Base-by-base conservation (phyloP, 2,888 invertebrate genomes). In the Timema cristinae region DNA sequence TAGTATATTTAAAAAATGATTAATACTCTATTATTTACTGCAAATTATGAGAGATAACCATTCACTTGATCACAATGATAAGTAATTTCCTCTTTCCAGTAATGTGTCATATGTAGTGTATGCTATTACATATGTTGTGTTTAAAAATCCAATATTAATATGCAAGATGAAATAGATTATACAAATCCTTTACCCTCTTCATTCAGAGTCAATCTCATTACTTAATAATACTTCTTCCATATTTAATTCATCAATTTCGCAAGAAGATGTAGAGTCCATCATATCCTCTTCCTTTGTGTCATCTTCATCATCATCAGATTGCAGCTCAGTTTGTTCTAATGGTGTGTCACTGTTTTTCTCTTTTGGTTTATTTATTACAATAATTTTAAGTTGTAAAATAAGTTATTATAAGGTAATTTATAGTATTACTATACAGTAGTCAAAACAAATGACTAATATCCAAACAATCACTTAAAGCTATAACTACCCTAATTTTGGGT, bases 171-270 rank as follows among this genome's bases (percentile, higher is more conserved):
- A 56, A 5, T 7, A 7, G 8, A 11, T 56, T 4, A 54, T 59
- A 59, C 59, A 59, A 8, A n/a, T 59, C 59, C 59, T 5, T 59
- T 59, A n/a, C 59, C 15, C 59, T 59, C 59, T 59, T 59, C 59
- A 59, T 8, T 9, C 0, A 59, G 59, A 56, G 16, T n/a, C 9
- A n/a, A 16, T 59, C 32, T 54, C 13, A 56, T 13, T 15, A 56
- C n/a, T 56, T 16, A 54, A 54, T 13, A n/a, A n/a, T 54, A 54
- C 1, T 13, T 54, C 1, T 54, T 54, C 54, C 4, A 4, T 54
- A 54, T 54, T 32, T 32, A 32, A 32, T 32, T 32, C 32, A 59
- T 59, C 59, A 59, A 10, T n/a, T 59, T 59, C 59, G n/a, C n/a
- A 16, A 59, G 59, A 16, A 59, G 16, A 15, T 7, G n/a, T 6